Conservation (phyloP, 2,797 vertebrate species). For the Petrocephalus sullivani region DNA sequence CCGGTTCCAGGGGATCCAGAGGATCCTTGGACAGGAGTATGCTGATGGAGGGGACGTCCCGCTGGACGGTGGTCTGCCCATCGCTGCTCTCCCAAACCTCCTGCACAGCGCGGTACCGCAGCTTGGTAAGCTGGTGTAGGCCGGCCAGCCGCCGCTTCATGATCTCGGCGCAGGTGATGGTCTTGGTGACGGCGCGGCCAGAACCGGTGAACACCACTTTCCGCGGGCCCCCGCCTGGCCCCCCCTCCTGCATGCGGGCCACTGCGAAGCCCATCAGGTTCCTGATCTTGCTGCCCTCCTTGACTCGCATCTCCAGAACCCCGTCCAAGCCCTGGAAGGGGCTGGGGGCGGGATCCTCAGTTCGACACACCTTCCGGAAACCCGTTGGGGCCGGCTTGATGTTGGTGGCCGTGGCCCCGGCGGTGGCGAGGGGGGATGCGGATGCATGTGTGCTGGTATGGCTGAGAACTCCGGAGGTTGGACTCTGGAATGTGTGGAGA, state of each 20-base stretch:
- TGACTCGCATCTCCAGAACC: conserved; percentile 82
- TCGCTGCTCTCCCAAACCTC: conserved; percentile 76
- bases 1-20: conserved; percentile 72
- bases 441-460: conserved; percentile 32
- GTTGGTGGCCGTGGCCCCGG: conserved; percentile 8
- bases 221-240: conserved; percentile 45
- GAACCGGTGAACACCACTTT: conserved; percentile 85
- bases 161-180: conserved; percentile 90
- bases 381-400: conserved; percentile 57
- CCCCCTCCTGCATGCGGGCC: conserved; percentile 67
- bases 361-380: conserved; percentile 71
- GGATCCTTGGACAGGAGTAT: conserved; percentile 87
- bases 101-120: conserved; percentile 71
- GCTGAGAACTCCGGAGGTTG: conserved; percentile 21
- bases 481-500: conserved; percentile 24
- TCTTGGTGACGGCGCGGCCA: conserved; percentile 82
- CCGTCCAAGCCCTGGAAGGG: conserved; percentile 70
- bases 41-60: conserved; percentile 78
- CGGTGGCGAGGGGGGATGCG: conserved; percentile 23
- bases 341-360: conserved; percentile 60
- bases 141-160: conserved; percentile 78
- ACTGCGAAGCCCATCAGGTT: conserved; percentile 83
- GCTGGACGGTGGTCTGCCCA: conserved; percentile 62
- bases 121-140: conserved; percentile 84
- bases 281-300: conserved; percentile 89